Conservation (phyloP, 2,888 invertebrate species). For the Tachina fera region DNA sequence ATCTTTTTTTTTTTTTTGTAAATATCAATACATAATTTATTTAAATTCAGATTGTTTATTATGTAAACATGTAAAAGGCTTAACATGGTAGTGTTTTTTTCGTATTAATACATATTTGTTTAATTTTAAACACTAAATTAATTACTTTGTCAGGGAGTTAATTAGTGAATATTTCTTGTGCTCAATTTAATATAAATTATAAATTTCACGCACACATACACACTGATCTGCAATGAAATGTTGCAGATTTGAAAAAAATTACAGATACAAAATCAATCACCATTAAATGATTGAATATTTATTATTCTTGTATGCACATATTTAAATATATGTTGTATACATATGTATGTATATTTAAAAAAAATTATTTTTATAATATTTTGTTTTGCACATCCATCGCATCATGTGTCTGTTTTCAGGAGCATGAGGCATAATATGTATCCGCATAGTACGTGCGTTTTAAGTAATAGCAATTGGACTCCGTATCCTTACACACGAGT, state of each 20-base stretch:
- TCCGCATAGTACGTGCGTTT: too few species aligned
- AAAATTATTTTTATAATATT: too few species aligned
- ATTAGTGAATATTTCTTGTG: slow-evolving; percentile 53
- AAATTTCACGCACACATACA: background rate
- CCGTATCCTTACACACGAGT: too few species aligned
- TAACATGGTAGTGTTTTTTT: background rate
- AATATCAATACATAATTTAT: too few species aligned
- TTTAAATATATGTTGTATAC: background rate
- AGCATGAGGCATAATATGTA: too few species aligned
- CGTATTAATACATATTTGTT: background rate
- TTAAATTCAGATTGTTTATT: background rate
- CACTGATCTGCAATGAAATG: background rate
- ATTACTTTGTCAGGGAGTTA: slow-evolving; percentile 62
- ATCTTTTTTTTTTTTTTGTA: too few species aligned
- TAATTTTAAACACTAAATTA: slow-evolving; percentile 47
- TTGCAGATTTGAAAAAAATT: background rate
- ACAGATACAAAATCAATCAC: slow-evolving; percentile 18
- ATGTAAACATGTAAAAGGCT: background rate
- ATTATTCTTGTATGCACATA: background rate
- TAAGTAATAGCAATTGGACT: too few species aligned
- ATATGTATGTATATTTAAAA: background rate
- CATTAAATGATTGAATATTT: slow-evolving; percentile 27
- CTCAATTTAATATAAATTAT: slow-evolving; percentile 38
- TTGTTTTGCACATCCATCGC: too few species aligned
- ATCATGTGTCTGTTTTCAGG: too few species aligned